Evolutionary conservation across 2,888 invertebrate genomes (phyloP).

Genomic region (Chloroclysta siterata): DNA sequence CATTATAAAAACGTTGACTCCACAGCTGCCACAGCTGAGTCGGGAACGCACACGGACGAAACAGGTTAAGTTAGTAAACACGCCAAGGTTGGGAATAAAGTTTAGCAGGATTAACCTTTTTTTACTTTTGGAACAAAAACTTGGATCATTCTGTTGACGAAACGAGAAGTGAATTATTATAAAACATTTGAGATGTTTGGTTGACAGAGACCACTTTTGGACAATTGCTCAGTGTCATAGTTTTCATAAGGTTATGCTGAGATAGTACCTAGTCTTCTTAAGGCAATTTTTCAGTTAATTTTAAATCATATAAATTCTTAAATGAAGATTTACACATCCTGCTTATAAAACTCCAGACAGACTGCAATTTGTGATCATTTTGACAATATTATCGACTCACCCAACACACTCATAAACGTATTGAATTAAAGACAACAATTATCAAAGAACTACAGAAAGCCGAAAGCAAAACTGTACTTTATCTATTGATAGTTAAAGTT

Average conservation of each 20-base stretch:
- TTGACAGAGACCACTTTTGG: no score
- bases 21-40: conserved; percentile 37
- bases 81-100: conserved; percentile 14
- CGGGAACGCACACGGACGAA: conserved; percentile 23
- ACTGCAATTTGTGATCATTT: conserved; percentile 6
- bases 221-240: not conserved
- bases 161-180: no score
- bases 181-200: no score
- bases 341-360: not conserved
- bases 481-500: not conserved
- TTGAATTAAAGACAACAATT: conserved; percentile 12
- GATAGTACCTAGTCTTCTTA: not conserved
- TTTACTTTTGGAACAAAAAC: conserved; percentile 12
- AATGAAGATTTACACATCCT: conserved; percentile 23
- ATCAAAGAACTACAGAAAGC: not conserved
- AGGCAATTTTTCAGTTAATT: not conserved
- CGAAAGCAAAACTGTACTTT: not conserved
- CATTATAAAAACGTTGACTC: conserved; percentile 50
- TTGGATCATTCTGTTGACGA: conserved; percentile 1
- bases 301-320: not conserved
- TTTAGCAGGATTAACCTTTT: conserved; percentile 23
- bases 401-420: not conserved
- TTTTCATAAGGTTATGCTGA: not conserved
- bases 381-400: conserved; percentile 12
- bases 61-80: conserved; percentile 30